These are phyloP conservation scores for Rhingia campestris DNA, from an alignment of 2,888 invertebrate genomes.

Conservation along the genomic window DNA sequence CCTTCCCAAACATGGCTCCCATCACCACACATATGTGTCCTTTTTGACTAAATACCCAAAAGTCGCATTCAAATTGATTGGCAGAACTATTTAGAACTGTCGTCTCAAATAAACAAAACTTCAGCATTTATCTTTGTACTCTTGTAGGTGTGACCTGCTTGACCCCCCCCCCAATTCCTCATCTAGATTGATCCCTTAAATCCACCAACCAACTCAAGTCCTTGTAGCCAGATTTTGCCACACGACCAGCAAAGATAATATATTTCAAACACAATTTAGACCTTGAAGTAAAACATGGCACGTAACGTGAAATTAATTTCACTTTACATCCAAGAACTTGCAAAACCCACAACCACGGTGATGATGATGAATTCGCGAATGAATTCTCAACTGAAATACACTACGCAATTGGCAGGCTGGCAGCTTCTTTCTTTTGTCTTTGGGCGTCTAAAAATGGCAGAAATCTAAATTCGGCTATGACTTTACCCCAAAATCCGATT, in stretches of 20 bases:
- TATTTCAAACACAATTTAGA: neutral
- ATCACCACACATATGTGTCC: no score
- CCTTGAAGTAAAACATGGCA: slow-evolving; percentile 2
- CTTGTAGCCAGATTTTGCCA: neutral
- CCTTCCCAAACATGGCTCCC: no score
- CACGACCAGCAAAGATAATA: neutral
- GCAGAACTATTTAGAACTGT: no score
- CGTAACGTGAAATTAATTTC: slow-evolving; percentile 14
- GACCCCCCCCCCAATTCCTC: neutral
- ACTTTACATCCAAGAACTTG: slow-evolving; percentile 20
- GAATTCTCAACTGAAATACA: slow-evolving; percentile 13
- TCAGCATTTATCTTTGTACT: no score
- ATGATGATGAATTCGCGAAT: neutral
- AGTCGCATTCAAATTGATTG: no score
- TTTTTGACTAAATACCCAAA: no score
- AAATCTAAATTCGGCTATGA: slow-evolving; percentile 40
- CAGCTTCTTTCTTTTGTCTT: slow-evolving; percentile 18
- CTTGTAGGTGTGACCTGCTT: neutral
- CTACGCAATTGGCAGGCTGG: slow-evolving; percentile 39
- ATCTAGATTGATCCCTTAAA: neutral
- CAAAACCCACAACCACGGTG: neutral
- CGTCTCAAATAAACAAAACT: no score
- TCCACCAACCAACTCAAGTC: neutral
- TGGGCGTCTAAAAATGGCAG: slow-evolving; percentile 21
- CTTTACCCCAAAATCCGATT: slow-evolving; percentile 7